Conservation (phyloP, 2,797 vertebrate genomes). For the Clarias platycephalus region DNA sequence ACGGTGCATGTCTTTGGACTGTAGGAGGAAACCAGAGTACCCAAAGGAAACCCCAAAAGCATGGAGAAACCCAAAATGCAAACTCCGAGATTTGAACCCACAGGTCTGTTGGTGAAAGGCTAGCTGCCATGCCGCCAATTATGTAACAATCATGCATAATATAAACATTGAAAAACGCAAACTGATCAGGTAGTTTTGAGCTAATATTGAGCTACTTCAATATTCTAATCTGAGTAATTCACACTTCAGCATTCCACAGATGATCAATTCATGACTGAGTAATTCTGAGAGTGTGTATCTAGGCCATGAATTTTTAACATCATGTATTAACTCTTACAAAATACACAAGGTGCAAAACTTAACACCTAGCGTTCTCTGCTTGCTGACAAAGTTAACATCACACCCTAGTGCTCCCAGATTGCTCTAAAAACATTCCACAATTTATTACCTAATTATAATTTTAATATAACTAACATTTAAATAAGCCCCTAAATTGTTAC, state of each 20-base stretch:
- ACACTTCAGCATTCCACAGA: not conserved
- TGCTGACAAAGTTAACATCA: not conserved
- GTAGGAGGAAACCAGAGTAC: too few relatives aligned
- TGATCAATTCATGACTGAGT: not conserved
- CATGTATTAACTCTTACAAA: not conserved
- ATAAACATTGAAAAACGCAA: not conserved
- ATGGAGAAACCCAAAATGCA: too few relatives aligned
- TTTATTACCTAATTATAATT: not conserved
- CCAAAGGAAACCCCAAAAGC: too few relatives aligned
- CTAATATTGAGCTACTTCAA: not conserved
- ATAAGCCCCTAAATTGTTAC: not conserved
- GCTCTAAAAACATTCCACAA: not conserved
- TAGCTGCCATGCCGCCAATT: too few relatives aligned
- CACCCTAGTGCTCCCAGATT: not conserved
- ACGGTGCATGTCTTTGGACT: too few relatives aligned
- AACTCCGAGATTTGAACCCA: too few relatives aligned
- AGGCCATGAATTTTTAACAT: not conserved
- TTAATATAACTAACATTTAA: not conserved
- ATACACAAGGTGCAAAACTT: not conserved
- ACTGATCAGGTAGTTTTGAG: not conserved
- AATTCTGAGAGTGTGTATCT: not conserved
- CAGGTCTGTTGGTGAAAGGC: too few relatives aligned
- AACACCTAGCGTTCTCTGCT: not conserved
- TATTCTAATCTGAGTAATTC: not conserved
- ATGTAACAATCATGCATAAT: too few relatives aligned